These are phyloP conservation scores for Spilosoma lubricipeda DNA, from an alignment of 2,888 invertebrate genomes.

Conservation along the genomic window DNA sequence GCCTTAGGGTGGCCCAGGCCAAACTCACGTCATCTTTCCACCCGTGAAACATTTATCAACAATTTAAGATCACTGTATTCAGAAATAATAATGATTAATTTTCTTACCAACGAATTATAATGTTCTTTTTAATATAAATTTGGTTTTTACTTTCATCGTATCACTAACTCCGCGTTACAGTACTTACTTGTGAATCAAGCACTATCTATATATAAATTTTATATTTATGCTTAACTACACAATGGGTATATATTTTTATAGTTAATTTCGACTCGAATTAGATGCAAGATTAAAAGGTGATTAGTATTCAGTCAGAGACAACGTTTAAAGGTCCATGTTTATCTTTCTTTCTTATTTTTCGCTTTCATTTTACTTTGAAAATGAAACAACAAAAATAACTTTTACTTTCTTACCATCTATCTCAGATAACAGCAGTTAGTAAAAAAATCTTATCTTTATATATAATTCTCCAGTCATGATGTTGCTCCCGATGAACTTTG, in stretches of 20 bases:
- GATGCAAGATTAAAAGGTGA: neutral
- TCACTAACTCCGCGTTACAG: neutral
- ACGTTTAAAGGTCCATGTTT: neutral
- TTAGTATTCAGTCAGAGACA: neutral
- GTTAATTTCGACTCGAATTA: neutral
- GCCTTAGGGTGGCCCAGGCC: conserved; percentile 55
- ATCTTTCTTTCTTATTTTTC: neutral
- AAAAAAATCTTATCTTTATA: too few relatives aligned
- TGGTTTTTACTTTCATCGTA: neutral
- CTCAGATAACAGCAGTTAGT: too few relatives aligned
- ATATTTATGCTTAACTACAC: neutral
- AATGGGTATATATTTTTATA: too few relatives aligned
- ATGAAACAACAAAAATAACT: neutral
- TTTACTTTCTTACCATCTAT: too few relatives aligned
- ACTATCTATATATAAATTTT: neutral
- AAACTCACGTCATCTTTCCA: conserved; percentile 58
- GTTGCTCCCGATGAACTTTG: too few relatives aligned
- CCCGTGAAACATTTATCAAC: conserved; percentile 64
- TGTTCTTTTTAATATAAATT: conserved; percentile 14
- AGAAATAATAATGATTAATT: conserved; percentile 21
- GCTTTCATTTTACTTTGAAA: neutral
- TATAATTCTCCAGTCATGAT: too few relatives aligned
- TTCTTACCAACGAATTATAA: conserved; percentile 22
- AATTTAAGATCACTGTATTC: conserved; percentile 51
- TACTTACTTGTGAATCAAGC: neutral